These are phyloP conservation scores for Conger conger DNA, from an alignment of 2,113 vertebrate genomes.

Conservation along the genomic window DNA sequence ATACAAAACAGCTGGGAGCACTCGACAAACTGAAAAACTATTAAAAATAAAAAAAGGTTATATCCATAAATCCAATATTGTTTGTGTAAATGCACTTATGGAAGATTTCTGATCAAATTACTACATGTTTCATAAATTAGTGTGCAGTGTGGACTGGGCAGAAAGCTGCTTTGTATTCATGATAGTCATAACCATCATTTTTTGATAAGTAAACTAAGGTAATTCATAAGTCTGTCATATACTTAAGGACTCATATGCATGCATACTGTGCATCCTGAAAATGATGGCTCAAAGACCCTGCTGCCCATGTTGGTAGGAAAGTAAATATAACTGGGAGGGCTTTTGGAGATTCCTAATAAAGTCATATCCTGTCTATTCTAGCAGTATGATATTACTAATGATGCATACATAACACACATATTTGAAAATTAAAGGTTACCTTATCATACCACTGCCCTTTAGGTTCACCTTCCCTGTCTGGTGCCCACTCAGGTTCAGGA, in stretches of 20 bases:
- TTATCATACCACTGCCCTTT: slow-evolving; percentile 77
- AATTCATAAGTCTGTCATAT: not conserved
- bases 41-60: too few relatives aligned
- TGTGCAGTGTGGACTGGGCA: not conserved
- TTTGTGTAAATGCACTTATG: too few relatives aligned
- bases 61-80: too few relatives aligned
- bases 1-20: too few relatives aligned
- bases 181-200: not conserved
- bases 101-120: too few relatives aligned
- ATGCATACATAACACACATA: not conserved
- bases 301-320: not conserved
- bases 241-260: not conserved
- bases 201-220: not conserved
- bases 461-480: slow-evolving; percentile 61
- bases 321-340: not conserved
- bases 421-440: slow-evolving; percentile 58
- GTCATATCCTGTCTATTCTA: not conserved
- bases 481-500: slow-evolving; percentile 60
- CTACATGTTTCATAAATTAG: too few relatives aligned
- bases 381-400: not conserved
- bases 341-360: not conserved
- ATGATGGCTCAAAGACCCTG: not conserved
- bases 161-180: not conserved
- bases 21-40: too few relatives aligned
- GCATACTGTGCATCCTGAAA: not conserved